Evolutionary conservation across 2,113 vertebrate genomes (phyloP).

Genomic region (Mobula birostris): DNA sequence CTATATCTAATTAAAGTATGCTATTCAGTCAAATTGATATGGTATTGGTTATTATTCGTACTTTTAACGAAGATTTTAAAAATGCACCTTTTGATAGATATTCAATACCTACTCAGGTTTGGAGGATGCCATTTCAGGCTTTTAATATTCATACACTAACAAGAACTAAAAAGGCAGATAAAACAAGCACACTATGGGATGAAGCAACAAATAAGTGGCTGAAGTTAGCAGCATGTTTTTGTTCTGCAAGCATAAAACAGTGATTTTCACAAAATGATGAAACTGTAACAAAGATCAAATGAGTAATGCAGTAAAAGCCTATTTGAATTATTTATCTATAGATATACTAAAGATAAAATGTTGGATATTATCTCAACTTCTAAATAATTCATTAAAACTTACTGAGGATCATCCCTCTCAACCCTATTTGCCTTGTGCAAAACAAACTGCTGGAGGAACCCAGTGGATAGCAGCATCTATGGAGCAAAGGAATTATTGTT

Average conservation of each 20-base stretch:
- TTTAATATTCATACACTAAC: constrained; percentile 33
- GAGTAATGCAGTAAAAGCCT: background rate
- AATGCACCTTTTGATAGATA: background rate
- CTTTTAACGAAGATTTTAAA: background rate
- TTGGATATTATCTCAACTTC: background rate
- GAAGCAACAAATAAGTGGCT: constrained; percentile 25
- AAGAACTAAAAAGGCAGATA: constrained; percentile 15
- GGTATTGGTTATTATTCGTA: background rate
- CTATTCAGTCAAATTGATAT: background rate
- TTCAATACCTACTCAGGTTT: constrained; percentile 14
- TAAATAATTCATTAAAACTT: background rate
- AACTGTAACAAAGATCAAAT: constrained; percentile 23
- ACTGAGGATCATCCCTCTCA: background rate
- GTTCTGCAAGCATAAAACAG: constrained; percentile 28
- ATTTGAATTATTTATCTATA: background rate
- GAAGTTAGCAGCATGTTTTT: constrained; percentile 8
- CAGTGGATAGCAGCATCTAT: too few relatives aligned
- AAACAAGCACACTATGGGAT: constrained; percentile 32
- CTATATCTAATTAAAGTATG: background rate
- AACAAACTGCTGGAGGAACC: too few relatives aligned
- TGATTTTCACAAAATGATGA: constrained; percentile 36
- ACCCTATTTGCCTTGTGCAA: background rate
- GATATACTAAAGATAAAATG: background rate
- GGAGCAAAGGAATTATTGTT: too few relatives aligned
- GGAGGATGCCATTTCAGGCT: background rate